Conservation (phyloP, 35 echinoderm and acorn worm genomes). For the Lytechinus pictus region DNA sequence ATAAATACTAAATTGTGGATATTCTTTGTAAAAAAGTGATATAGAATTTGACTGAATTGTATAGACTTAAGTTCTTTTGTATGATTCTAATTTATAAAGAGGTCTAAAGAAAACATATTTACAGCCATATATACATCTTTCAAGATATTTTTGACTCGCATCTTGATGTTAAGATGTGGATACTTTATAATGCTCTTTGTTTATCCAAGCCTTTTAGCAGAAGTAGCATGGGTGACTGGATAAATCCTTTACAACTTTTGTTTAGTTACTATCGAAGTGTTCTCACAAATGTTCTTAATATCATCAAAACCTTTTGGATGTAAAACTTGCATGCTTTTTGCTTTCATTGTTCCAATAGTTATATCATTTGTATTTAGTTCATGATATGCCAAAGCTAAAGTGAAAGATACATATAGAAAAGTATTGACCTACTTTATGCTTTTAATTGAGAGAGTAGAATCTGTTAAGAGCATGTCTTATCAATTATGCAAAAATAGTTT, state of each 20-base stretch:
- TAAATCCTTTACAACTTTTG: background rate
- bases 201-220: background rate
- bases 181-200: background rate
- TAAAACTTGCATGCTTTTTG: background rate
- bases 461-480: background rate
- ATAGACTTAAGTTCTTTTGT: background rate
- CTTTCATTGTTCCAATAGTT: background rate
- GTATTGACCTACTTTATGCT: background rate
- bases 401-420: background rate
- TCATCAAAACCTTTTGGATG: background rate
- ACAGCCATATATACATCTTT: background rate
- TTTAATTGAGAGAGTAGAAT: background rate
- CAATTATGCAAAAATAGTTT: slow-evolving; percentile 20
- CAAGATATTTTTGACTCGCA: background rate
- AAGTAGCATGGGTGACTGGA: background rate
- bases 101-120: background rate
- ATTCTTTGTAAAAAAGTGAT: background rate
- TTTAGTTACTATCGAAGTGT: background rate
- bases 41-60: background rate
- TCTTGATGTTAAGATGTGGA: background rate
- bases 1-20: background rate
- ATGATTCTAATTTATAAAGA: background rate
- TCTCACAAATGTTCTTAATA: background rate
- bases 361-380: background rate
- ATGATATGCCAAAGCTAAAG: background rate